Evolutionary conservation across 2,797 vertebrate species (phyloP).

Genomic region (Triplophysa bombifrons): DNA sequence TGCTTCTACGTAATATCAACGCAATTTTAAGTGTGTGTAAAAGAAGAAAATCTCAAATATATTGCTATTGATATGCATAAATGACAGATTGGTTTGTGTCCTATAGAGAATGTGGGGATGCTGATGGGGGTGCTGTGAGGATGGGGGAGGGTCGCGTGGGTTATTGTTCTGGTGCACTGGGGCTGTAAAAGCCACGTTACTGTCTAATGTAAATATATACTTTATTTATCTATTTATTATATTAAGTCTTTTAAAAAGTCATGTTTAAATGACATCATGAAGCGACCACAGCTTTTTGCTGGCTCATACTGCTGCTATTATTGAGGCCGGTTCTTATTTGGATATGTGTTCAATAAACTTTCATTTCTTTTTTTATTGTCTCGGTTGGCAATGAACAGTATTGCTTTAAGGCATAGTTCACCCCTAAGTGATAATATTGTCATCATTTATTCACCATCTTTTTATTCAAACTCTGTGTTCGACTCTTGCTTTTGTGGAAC

Average conservation of each 20-base stretch:
- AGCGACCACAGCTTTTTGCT: slow-evolving; percentile 14
- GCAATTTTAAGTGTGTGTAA: not conserved
- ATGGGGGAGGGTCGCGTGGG: slow-evolving; percentile 50
- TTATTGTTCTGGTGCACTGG: slow-evolving; percentile 55
- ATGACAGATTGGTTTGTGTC: slow-evolving; percentile 29
- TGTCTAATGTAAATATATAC: not conserved
- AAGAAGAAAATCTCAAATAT: not conserved
- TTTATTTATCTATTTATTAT: no score
- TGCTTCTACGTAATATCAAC: not conserved
- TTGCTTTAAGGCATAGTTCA: not conserved
- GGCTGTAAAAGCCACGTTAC: not conserved
- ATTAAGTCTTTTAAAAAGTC: not conserved
- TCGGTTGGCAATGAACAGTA: not conserved
- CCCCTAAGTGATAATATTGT: no score
- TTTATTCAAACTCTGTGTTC: no score
- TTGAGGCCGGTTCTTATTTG: not conserved
- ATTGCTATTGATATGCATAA: not conserved
- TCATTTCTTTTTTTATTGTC: not conserved
- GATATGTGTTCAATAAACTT: not conserved
- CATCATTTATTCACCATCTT: no score
- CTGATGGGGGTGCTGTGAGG: slow-evolving; percentile 27
- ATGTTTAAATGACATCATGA: not conserved
- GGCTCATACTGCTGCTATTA: not conserved
- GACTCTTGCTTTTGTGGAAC: no score
- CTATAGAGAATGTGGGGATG: slow-evolving; percentile 24